phyloP scores from a whole-genome alignment of 2,888 invertebrate species.

The Acanthosepion esculentum region DNA sequence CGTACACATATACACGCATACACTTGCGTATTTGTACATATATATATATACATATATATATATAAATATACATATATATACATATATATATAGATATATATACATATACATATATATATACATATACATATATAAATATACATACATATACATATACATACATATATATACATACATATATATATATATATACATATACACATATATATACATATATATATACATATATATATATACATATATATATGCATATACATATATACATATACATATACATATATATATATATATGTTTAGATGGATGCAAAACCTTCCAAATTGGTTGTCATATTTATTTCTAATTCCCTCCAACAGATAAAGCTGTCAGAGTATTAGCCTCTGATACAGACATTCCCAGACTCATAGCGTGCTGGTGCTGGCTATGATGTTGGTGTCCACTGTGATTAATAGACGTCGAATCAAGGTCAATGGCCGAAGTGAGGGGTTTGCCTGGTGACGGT shows the following conservation, averaged over 20 bases:
- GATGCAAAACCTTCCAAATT: too few relatives aligned
- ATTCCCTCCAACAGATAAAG: constrained; percentile 39
- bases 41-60: background rate
- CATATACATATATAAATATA: background rate
- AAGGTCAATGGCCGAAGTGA: background rate
- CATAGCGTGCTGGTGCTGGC: constrained; percentile 1
- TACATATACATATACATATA: background rate
- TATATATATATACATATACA: background rate
- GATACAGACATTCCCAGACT: constrained; percentile 36
- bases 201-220: background rate
- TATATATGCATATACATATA: background rate
- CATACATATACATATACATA: background rate
- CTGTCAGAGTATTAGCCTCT: constrained; percentile 24
- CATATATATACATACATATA: background rate
- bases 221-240: background rate
- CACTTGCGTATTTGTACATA: background rate
- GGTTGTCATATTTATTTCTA: background rate
- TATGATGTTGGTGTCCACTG: constrained; percentile 38
- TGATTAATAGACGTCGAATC: constrained; percentile 38
- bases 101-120: background rate
- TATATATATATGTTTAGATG: too few relatives aligned
- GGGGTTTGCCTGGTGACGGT: constrained; percentile 38
- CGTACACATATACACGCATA: background rate
- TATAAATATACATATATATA: background rate
- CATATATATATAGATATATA: background rate